Evolutionary conservation across 2,113 vertebrate species (phyloP).

Genomic region (Corythaeola cristata): DNA sequence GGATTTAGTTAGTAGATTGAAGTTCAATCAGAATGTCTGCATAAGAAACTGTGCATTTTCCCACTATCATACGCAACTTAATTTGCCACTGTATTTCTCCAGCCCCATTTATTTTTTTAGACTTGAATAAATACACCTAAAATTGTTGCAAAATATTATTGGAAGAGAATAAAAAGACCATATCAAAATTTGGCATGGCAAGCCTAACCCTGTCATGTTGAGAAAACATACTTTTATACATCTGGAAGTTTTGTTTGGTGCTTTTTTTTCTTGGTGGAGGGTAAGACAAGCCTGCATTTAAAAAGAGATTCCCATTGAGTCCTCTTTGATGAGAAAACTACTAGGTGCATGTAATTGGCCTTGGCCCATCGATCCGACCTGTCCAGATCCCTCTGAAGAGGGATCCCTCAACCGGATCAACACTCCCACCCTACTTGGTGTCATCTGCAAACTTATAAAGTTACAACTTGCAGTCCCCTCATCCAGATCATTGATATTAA

Average conservation of each 20-base stretch:
- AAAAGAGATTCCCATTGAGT: not conserved
- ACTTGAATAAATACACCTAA: not conserved
- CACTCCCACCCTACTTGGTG: no score
- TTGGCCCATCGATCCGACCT: accelerated
- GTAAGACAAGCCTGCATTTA: not conserved
- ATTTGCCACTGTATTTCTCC: not conserved
- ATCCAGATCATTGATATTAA: no score
- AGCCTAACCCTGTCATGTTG: not conserved
- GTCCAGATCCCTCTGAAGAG: not conserved
- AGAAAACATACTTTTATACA: not conserved
- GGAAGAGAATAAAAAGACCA: not conserved
- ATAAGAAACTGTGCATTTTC: not conserved
- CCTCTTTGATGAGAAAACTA: not conserved
- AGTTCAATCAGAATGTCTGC: not conserved
- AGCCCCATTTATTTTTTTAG: not conserved
- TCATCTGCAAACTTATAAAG: no score
- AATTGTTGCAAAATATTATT: not conserved
- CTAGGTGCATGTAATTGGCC: not conserved
- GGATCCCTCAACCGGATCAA: not conserved
- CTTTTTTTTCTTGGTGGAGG: not conserved
- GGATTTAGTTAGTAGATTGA: not conserved
- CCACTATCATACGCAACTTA: not conserved
- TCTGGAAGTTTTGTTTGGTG: not conserved
- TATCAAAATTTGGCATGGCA: not conserved
- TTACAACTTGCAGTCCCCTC: no score